Percentiles rank a stretch among this genome's conserved stretches.
phyloP scores from a whole-genome alignment of 35 echinoderm and acorn worm species.

The Acanthaster planci region DNA sequence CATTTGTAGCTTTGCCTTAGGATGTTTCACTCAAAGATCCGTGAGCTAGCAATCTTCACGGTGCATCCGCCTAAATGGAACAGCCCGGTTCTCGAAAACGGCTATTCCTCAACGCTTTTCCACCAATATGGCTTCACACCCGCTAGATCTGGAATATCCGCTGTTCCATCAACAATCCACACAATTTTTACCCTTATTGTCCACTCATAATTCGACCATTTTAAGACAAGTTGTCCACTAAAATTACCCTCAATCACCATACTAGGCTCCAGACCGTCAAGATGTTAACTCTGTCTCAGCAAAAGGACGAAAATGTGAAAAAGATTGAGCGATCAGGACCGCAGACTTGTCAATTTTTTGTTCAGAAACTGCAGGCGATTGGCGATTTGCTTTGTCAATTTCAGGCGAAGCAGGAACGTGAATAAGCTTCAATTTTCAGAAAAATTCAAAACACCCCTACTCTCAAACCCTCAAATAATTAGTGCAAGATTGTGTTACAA shows the following conservation, averaged over 20 bases:
- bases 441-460: background rate
- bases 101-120: constrained; percentile 17
- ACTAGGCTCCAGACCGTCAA: background rate
- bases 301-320: too few relatives aligned
- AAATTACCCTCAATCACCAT: background rate
- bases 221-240: background rate
- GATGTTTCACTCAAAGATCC: too few relatives aligned
- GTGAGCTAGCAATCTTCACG: too few relatives aligned
- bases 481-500: background rate
- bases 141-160: constrained; percentile 24
- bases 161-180: constrained; percentile 8
- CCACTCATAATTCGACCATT: background rate
- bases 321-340: too few relatives aligned
- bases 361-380: background rate
- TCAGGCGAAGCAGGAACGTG: background rate
- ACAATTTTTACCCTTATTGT: constrained; percentile 3
- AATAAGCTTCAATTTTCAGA: background rate
- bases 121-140: constrained; percentile 17
- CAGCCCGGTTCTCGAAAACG: background rate
- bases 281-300: background rate
- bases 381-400: background rate
- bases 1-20: too few relatives aligned
- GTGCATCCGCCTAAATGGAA: background rate
- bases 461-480: background rate
- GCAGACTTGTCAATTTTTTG: background rate